Conservation (phyloP, 2,113 vertebrate genomes). For the Oryzias javanicus region DNA sequence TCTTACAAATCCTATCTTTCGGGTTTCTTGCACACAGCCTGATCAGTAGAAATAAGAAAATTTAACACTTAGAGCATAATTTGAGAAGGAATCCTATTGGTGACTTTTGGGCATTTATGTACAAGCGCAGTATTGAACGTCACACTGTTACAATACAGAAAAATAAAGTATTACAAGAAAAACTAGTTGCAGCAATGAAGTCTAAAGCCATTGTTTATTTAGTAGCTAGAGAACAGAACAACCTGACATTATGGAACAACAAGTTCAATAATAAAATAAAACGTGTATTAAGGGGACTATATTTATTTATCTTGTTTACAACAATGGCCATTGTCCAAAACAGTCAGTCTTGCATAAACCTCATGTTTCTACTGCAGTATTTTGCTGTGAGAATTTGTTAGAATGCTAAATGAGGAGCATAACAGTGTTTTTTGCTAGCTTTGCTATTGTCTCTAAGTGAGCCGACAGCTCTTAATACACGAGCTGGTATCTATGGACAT, state of each 20-base stretch:
- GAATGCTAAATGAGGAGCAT: conserved; percentile 8
- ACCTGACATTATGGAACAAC: conserved; percentile 18
- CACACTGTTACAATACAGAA: neutral
- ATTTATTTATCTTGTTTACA: conserved; percentile 2
- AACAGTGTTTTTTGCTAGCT: conserved; percentile 4
- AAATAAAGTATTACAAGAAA: conserved; percentile 1
- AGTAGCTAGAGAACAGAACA: conserved; percentile 15
- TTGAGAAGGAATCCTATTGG: too few relatives aligned
- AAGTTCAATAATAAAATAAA: conserved; percentile 23
- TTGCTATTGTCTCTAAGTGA: conserved; percentile 3
- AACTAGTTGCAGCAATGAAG: conserved; percentile 4
- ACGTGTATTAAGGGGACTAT: conserved; percentile 17
- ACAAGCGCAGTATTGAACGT: too few relatives aligned
- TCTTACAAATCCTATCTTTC: too few relatives aligned
- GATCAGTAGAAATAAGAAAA: too few relatives aligned
- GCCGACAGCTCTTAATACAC: conserved; percentile 25
- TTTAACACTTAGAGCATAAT: too few relatives aligned
- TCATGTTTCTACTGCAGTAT: neutral
- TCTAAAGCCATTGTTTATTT: neutral
- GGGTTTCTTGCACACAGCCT: too few relatives aligned
- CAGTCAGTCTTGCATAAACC: neutral
- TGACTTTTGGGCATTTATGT: too few relatives aligned
- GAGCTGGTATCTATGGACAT: neutral
- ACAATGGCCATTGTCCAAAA: conserved; percentile 22
- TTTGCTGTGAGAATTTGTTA: neutral